These are phyloP conservation scores for Platycnemis pennipes DNA, from an alignment of 2,888 invertebrate species.

Conservation along the genomic window DNA sequence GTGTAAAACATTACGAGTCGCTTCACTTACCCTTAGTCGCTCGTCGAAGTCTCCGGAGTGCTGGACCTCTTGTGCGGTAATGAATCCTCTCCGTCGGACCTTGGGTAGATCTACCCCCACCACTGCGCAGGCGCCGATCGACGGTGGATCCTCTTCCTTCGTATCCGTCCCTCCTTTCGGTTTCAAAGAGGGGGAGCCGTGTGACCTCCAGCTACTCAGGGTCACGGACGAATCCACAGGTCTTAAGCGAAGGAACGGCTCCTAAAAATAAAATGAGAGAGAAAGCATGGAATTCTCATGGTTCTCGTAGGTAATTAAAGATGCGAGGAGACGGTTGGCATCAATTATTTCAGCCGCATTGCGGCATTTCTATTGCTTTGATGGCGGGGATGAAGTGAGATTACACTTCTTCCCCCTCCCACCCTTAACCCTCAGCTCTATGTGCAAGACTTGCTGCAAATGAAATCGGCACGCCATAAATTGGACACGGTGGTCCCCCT, in stretches of 20 bases:
- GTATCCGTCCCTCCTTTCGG: neutral
- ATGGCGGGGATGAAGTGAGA: neutral
- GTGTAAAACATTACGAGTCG: neutral
- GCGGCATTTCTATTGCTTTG: neutral
- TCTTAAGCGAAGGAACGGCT: neutral
- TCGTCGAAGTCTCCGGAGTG: slow-evolving; percentile 29
- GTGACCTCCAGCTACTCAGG: neutral
- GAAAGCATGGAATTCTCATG: neutral
- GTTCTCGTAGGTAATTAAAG: neutral
- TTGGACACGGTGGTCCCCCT: neutral
- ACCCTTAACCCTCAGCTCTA: neutral
- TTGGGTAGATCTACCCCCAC: neutral
- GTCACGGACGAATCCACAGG: slow-evolving; percentile 29
- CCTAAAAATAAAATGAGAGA: slow-evolving; percentile 1
- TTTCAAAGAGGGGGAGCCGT: neutral
- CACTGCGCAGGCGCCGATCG: slow-evolving; percentile 16
- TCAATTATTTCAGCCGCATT: neutral
- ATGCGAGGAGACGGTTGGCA: neutral
- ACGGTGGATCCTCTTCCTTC: slow-evolving; percentile 4
- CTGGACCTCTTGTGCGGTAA: neutral
- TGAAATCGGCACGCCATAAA: neutral
- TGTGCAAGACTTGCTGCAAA: neutral
- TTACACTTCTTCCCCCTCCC: too few relatives aligned
- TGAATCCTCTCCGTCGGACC: neutral
- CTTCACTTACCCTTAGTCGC: slow-evolving; percentile 25